Base-by-base conservation (phyloP, 2,113 vertebrate species). In the Sapajus apella region DNA sequence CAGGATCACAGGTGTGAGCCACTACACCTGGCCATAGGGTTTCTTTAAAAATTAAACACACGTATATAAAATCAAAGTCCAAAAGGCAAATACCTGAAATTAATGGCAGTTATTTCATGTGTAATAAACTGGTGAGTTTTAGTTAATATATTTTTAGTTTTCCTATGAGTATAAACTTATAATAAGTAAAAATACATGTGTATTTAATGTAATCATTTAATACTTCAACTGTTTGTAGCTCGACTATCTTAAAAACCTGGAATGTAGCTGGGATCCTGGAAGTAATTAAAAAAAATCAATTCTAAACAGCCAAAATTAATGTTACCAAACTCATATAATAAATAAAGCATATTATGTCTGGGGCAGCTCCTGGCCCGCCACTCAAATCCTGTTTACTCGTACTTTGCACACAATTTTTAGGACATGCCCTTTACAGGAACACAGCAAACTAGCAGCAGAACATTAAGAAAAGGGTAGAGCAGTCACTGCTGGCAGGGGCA, bases 121-220 rank as follows among this genome's bases (percentile, higher is more conserved):
- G 27, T 70, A 87, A 61, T 95, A 91, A 87, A 27, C 47, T 93
- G 94, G 8, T 97, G 43, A 90, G 72, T 93, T 40, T 47, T 88
- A 84, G 83, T 87, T 96, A 86, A n/a, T 64, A 84, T 70, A 87
- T 75, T 77, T 83, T 81, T 0, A 72, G 17, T 76, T 83, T 95
- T 96, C 75, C 52, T 89, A 2, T 18, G n/a, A 88, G 43, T 40
- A 79, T 89, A 91, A 95, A 89, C 92, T 56, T 83, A 16, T 56
- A 75, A 84, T 91, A 97, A 95, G 96, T 96, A 58, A 92, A 85
- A 92, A 92, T 92, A 73, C 55, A 89, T 87, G 73, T 70, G 47
- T 94, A 72, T 95, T 93, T 81, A 81, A 81, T 55, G 35, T 55
- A 25, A 83, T 77, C 75, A 68, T 90, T 79, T 90, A 84, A 23